Evolutionary conservation across 1,140 invertebrate genomes (phyloP), one percentile per base, ranked within the genome.

Genomic region (Probaryconus sp.): DNA sequence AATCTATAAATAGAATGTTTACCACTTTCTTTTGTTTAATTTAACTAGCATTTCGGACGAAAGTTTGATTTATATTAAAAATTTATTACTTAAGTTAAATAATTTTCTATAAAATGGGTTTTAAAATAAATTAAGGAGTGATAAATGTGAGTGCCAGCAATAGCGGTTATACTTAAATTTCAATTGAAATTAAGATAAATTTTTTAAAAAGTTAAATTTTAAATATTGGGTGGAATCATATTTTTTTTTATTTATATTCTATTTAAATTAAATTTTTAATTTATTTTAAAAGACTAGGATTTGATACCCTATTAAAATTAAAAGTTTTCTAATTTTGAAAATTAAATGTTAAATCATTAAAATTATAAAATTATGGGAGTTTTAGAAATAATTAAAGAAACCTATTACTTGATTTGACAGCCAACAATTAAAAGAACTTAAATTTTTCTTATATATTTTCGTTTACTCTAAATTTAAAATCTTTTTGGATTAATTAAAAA

Each of bases 241-340:
- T 63, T 64, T 61, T 60, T 67, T 48, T 53, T 56, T 20, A 61
- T 48, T 35, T 68, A 56, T 60, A 68, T 69, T 58, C 74, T 61
- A 24, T 53, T 65, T 68, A 72, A 53, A 55, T 68, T 76, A 79
- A 79, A 78, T n/a, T n/a, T 81, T 83, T 72, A 61, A 80, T 77
- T 78, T 72, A 45, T 78, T 68, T 63, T 45, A 37, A 79, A 83
- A 89, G 85, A 90, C 85, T 89, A 89, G 90, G 89, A 91, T 91
- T 91, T 91, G 89, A 91, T 91, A 91, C 90, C 88, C 89, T 88
- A 89, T 90, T 90, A 84, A 85, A 78, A 74, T 37, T 37, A 37
- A 35, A 35, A 76, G 65, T 53, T 18, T 58, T 64, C 73, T 76
- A 77, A 78, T 84, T 80, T 60, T 47, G 9, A 81, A 83, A 80